Base-by-base conservation (phyloP, 2,113 vertebrate species). In the Upupa epops region DNA sequence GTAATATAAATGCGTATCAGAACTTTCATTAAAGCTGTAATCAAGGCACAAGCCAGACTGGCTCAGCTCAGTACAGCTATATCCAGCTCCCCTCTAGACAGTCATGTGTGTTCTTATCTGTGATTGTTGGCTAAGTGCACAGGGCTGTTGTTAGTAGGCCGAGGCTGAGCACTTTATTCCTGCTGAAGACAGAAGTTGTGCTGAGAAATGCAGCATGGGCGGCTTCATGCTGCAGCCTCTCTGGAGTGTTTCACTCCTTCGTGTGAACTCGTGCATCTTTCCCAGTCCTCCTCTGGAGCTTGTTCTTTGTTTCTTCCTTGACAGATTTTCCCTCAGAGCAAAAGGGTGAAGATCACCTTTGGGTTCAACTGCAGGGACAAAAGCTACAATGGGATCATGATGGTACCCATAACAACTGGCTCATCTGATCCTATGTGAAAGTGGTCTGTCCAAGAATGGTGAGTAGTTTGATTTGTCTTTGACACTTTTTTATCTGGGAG, bases 391-490 rank as follows among this genome's bases (percentile, higher is more conserved):
- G 97, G 98, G 78, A 96, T 98, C 93, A 98, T 98, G 98, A 98
- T 98, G 98, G 98, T n/a, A 98, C 95, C 40, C 97, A 98, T 95
- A 98, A 97, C 77, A 98, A 98, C 94, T 81, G 97, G n/a, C 98
- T 98, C 68, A 98, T 98, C 73, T 98, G 98, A 91, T 97, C 98
- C 49, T 98, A 97, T 56, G 97, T 98, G 95, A 98, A 98, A 96
- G 98, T 98, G 85, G 98, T 97, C 92, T 98, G 97, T 87, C 98
- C 98, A 92, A 96, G 97, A 36, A 98, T 98, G 98, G 98, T 98
- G 92, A 96, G 95, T 86, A 26, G 16, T 65, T 78, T 82, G 78
- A 29, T 54, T 65, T 70, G n/a, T 85, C 73, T 77, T 26, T 79
- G 77, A 73, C 40, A 75, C 55, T 49, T 58, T 78, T 87, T 74